These are phyloP conservation scores for Engraulis encrasicolus DNA, from an alignment of 2,113 vertebrate genomes.

Conservation along the genomic window DNA sequence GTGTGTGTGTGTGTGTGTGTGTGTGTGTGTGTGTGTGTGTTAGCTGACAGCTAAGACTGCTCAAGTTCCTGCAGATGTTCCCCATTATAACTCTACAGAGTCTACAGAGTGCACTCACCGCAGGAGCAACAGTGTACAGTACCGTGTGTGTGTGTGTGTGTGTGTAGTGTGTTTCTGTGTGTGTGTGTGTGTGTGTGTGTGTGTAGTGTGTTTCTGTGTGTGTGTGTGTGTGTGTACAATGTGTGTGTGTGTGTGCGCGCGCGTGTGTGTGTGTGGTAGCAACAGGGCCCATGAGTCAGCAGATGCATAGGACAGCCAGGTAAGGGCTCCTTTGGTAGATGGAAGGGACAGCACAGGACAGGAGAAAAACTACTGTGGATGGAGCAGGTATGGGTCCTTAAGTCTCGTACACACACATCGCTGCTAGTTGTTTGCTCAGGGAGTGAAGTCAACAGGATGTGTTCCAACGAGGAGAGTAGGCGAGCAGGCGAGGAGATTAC, in stretches of 20 bases:
- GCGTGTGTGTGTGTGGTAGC: neutral
- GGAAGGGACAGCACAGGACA: no score
- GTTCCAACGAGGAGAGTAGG: no score
- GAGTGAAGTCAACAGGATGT: no score
- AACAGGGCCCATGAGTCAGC: neutral
- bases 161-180: constrained; percentile 40
- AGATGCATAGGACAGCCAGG: neutral
- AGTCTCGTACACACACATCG: no score
- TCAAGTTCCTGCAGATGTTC: constrained; percentile 71
- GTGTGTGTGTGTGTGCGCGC: constrained; percentile 39
- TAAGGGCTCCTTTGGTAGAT: neutral
- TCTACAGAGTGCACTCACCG: constrained; percentile 43
- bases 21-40: no score
- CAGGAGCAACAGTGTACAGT: constrained; percentile 24
- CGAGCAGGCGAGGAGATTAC: no score
- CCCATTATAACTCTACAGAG: constrained; percentile 56
- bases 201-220: constrained; percentile 29
- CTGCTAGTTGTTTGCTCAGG: no score
- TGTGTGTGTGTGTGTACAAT: neutral
- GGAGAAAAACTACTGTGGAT: no score
- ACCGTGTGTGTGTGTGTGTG: constrained; percentile 6
- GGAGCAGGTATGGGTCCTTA: no score
- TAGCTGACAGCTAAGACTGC: constrained; percentile 63
- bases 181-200: neutral
- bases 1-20: no score